Conservation (phyloP, 2,113 vertebrate genomes). For the Oncorhynchus gorbuscha region DNA sequence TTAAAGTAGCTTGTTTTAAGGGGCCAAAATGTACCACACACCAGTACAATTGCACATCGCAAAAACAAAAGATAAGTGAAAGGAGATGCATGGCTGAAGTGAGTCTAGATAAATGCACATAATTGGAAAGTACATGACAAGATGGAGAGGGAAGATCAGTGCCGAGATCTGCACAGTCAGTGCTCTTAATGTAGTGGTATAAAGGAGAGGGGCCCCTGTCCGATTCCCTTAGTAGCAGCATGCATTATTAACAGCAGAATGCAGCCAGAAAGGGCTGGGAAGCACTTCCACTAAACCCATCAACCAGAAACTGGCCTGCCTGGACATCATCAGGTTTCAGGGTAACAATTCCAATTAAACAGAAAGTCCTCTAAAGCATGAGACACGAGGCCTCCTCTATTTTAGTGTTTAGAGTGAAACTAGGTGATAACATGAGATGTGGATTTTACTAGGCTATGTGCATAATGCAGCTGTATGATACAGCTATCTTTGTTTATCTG, state of each 20-base stretch:
- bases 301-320: conserved; percentile 29
- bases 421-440: not conserved
- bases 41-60: not conserved
- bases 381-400: not conserved
- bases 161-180: conserved; percentile 20
- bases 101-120: conserved; percentile 18
- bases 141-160: conserved; percentile 19
- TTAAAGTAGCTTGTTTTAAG: not conserved
- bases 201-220: conserved; percentile 26
- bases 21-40: not conserved
- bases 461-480: not conserved
- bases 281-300: conserved; percentile 46
- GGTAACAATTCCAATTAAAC: conserved; percentile 39
- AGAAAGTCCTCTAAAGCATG: not conserved
- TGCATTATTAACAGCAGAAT: conserved; percentile 70
- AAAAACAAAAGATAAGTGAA: conserved; percentile 19
- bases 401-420: not conserved
- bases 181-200: conserved; percentile 31
- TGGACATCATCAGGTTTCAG: conserved; percentile 48
- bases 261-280: conserved; percentile 36
- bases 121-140: not conserved
- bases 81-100: not conserved
- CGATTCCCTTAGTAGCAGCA: conserved; percentile 45
- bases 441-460: not conserved
- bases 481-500: not conserved